phyloP scores from a whole-genome alignment of 2,797 vertebrate genomes.

The Acipenser oxyrinchus region DNA sequence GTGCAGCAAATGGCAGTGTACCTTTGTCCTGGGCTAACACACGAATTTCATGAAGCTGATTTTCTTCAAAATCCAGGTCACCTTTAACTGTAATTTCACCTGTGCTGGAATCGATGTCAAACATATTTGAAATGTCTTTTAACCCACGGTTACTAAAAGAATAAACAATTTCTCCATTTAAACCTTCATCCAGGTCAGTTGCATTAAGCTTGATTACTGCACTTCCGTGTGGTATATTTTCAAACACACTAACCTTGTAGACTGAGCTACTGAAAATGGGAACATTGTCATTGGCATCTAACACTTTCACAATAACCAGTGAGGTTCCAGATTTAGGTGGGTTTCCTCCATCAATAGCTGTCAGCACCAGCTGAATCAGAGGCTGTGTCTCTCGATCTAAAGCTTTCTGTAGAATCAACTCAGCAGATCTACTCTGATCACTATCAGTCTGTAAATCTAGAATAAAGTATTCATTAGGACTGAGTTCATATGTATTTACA shows the following conservation, averaged over 20 bases:
- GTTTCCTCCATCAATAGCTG: constrained; percentile 45
- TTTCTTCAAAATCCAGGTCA: constrained; percentile 14
- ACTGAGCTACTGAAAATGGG: constrained; percentile 35
- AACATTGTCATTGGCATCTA: constrained; percentile 42
- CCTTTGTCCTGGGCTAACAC: constrained; percentile 15
- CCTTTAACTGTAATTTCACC: constrained; percentile 15
- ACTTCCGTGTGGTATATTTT: constrained; percentile 22
- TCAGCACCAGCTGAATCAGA: constrained; percentile 35
- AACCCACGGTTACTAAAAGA: background rate
- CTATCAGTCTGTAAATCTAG: constrained; percentile 26
- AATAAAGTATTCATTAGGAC: constrained; percentile 38
- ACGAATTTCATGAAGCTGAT: constrained; percentile 3
- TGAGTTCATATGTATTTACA: constrained; percentile 31
- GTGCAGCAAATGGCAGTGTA: constrained; percentile 10
- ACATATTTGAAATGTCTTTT: background rate
- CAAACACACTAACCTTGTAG: constrained; percentile 35
- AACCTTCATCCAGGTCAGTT: constrained; percentile 39
- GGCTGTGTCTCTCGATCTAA: constrained; percentile 48
- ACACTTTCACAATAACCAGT: constrained; percentile 25
- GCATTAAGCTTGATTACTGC: constrained; percentile 29
- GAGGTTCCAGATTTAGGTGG: constrained; percentile 31
- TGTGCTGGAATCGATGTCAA: background rate
- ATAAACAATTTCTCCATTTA: constrained; percentile 25
- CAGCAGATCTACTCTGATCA: constrained; percentile 27
- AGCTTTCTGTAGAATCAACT: constrained; percentile 45